Base-by-base conservation (phyloP, 2,113 vertebrate genomes). In the Phylloscopus trochiloides region DNA sequence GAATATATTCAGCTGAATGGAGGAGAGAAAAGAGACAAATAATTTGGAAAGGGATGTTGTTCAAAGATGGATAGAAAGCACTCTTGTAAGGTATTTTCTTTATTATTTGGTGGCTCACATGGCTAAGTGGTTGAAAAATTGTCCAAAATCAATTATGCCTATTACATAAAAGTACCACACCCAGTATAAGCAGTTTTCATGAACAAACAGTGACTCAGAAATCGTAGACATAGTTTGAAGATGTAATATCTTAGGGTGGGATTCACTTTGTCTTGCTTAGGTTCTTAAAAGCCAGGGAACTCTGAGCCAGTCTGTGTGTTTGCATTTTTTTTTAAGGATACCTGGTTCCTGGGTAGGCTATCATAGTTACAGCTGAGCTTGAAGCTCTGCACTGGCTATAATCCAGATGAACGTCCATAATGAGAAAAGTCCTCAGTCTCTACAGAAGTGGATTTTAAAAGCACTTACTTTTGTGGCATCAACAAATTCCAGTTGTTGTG, bases 151-250 rank as follows among this genome's bases (percentile, higher is more conserved):
- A 97, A 76, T 93, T 96, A 88, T 24, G 20, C 18, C 55, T 59
- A 4, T 97, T 97, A 92, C 31, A 42, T 96, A 96, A 95, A 87
- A 54, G 43, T 50, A 45, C 93, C 96, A 92, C 96, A 96, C 96
- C 97, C 96, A 86, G 92, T 88, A 94, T 96, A 97, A 96, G 85
- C 71, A 76, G 75, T 86, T 95, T 84, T 92, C 76, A 95, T 75
- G 75, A 94, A 68, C 84, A 72, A 92, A 52, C 61, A 90, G 22
- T 89, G 93, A 94, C 72, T 94, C 93, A 95, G 85, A 91, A 87
- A 91, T 96, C 0, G 1, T 26, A 92, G 72, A 76, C 59, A 13
- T 92, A 87, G 36, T 94, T 86, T 92, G 73, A 81, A 91, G 71
- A 7, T 82, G 67, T 76, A 71, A 22, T 89, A 88, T 43, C 50